Conservation (phyloP, 2,888 invertebrate genomes). For the Meta bourneti region DNA sequence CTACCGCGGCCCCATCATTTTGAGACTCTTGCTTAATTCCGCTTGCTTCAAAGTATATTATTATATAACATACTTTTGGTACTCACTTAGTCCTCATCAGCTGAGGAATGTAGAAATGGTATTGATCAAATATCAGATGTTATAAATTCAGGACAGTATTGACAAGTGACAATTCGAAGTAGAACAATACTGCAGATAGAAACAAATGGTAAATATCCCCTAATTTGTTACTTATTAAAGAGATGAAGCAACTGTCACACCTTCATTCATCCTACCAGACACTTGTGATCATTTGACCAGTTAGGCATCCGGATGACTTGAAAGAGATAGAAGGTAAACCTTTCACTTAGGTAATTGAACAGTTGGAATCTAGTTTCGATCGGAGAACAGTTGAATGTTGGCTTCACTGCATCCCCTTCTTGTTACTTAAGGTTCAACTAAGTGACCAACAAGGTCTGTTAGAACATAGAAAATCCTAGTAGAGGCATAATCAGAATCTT, state of each 20-base stretch:
- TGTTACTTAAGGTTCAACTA: not conserved
- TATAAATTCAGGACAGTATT: not conserved
- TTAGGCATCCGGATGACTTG: too few species aligned
- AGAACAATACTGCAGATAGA: not conserved
- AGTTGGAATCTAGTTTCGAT: not conserved
- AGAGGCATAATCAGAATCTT: too few species aligned
- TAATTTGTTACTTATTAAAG: not conserved
- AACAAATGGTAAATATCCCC: not conserved
- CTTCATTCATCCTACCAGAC: not conserved
- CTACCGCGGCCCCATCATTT: too few species aligned
- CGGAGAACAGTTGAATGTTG: not conserved
- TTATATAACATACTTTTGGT: too few species aligned
- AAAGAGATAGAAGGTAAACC: not conserved
- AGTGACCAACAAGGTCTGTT: not conserved
- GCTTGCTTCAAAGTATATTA: too few species aligned
- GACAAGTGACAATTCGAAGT: not conserved
- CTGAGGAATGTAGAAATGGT: too few species aligned
- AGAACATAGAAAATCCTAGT: not conserved
- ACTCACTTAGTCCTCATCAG: too few species aligned
- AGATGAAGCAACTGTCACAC: not conserved
- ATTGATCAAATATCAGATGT: too few species aligned
- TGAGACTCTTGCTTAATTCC: too few species aligned
- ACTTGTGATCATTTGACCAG: not conserved
- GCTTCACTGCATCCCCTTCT: not conserved
- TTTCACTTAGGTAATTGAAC: not conserved